Evolutionary conservation across 2,888 invertebrate genomes (phyloP), one percentile per base, ranked within the genome.

Genomic region (Zelleria hepariella): DNA sequence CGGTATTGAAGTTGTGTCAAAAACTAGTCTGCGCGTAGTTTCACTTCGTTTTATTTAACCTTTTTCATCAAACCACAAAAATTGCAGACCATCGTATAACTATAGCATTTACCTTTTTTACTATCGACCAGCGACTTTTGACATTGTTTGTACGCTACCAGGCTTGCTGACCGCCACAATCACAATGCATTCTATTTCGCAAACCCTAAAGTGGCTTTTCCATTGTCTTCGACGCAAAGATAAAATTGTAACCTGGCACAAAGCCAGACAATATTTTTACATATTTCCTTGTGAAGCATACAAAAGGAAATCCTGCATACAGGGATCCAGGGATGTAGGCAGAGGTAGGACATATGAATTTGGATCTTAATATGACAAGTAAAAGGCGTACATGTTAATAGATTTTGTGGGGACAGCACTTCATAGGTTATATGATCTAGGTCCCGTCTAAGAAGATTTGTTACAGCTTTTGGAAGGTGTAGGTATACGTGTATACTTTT

Each of bases 251-350:
- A 42, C 27, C 55, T 55, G 55, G 55, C 27, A 21, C 10, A n/a
- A 18, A 27, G 55, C 55, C 55, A 55, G 32, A 32, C 55, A 27
- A 55, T 55, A 55, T 55, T 55, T 55, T 55, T 32, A 55, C 55
- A 55, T 55, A 55, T 55, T 55, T 55, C 55, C 55, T 55, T 23
- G 32, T 15, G 27, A 18, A 32, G 32, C 55, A 7, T 18, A 55
- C 55, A 55, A 55, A 32, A 24, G 55, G 55, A 55, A 53, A 55
- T 55, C 55, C 55, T 27, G 18, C 32, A 32, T 32, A 55, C 32
- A 55, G 55, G 24, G 32, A 42, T 15, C 32, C 32, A 5, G 32
- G 32, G 32, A 42, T 15, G 32, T 42, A 42, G 10, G 32, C 32
- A 42, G 32, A 15, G 32, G 15, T 15, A 10, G 32, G 32, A n/a